These are phyloP conservation scores for Leucoma salicis DNA, from an alignment of 2,888 invertebrate species.

Conservation along the genomic window DNA sequence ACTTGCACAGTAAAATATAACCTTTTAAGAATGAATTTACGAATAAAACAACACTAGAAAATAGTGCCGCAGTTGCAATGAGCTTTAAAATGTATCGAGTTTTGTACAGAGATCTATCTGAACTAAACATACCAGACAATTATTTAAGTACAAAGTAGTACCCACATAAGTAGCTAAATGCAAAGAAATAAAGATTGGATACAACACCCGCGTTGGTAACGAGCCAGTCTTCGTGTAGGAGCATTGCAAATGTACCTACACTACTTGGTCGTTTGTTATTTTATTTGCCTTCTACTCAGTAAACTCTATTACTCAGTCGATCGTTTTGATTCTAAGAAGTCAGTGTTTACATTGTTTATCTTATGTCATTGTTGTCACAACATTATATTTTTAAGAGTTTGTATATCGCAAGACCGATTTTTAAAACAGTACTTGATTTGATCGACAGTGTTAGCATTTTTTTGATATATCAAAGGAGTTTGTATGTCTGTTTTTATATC, in stretches of 20 bases:
- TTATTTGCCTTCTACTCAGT: slow-evolving; percentile 74
- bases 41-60: slow-evolving; percentile 17
- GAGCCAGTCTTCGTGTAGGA: slow-evolving; percentile 41
- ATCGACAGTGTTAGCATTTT: slow-evolving; percentile 27
- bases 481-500: too few species aligned
- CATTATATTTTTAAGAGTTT: slow-evolving; percentile 59
- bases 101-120: too few species aligned
- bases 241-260: slow-evolving; percentile 53
- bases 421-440: slow-evolving; percentile 52
- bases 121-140: too few species aligned
- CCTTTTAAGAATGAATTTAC: slow-evolving; percentile 15
- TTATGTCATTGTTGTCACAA: slow-evolving; percentile 71
- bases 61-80: neutral
- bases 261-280: slow-evolving; percentile 64
- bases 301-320: slow-evolving; percentile 73
- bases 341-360: slow-evolving; percentile 72
- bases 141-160: too few species aligned
- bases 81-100: too few species aligned
- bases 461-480: slow-evolving; percentile 8
- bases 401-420: slow-evolving; percentile 61
- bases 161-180: slow-evolving; percentile 52
- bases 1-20: slow-evolving; percentile 26
- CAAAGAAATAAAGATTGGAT: slow-evolving; percentile 58
- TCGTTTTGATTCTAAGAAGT: slow-evolving; percentile 75
- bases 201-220: slow-evolving; percentile 53